Evolutionary conservation across 2,888 invertebrate genomes (phyloP).

Genomic region (Catocala nupta): DNA sequence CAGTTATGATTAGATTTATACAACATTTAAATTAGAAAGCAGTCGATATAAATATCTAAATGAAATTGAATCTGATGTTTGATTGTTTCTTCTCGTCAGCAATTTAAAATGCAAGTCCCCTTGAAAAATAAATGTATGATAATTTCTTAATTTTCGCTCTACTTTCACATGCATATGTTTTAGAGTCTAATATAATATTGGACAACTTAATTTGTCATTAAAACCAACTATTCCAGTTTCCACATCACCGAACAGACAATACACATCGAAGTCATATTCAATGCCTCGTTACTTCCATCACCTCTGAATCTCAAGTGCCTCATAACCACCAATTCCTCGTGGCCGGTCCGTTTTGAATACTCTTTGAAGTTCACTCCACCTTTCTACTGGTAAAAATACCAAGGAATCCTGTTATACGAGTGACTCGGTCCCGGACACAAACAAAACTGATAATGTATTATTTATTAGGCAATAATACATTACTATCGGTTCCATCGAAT

Average conservation of each 20-base stretch:
- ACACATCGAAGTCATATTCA: conserved; percentile 64
- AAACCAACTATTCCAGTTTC: conserved; percentile 62
- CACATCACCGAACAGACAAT: conserved; percentile 68
- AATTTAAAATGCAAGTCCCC: too few species aligned
- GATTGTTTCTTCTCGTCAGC: too few species aligned
- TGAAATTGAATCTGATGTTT: too few species aligned
- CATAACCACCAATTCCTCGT: conserved; percentile 64
- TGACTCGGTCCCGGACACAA: neutral
- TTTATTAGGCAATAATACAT: too few species aligned
- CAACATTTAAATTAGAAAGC: too few species aligned
- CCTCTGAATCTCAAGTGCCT: conserved; percentile 65
- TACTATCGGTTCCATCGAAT: too few species aligned
- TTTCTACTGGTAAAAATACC: conserved; percentile 41
- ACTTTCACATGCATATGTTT: too few species aligned
- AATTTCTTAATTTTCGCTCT: too few species aligned
- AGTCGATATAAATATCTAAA: too few species aligned
- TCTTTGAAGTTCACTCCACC: conserved; percentile 52
- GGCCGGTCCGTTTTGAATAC: conserved; percentile 58
- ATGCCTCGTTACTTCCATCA: conserved; percentile 59
- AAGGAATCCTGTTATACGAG: conserved; percentile 38
- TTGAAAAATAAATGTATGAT: too few species aligned
- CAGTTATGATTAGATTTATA: too few species aligned
- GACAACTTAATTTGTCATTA: conserved; percentile 10
- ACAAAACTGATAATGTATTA: neutral
- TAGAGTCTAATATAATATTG: neutral